Evolutionary conservation across 1,140 invertebrate genomes (phyloP).

Genomic region (Apis florea): DNA sequence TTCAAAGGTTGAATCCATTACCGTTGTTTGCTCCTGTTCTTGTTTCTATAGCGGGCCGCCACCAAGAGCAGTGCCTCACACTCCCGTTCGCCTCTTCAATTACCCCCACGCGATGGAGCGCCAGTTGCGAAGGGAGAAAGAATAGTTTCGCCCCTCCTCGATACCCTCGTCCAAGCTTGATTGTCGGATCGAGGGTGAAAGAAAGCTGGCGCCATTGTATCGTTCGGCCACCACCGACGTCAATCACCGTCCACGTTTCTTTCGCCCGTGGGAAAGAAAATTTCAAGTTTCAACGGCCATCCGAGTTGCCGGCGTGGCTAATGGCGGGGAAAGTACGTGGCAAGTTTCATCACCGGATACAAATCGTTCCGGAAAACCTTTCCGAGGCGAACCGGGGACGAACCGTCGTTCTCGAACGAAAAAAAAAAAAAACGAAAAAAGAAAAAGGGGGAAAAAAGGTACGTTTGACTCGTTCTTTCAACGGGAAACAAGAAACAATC

Average conservation of each 20-base stretch:
- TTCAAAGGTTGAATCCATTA: conserved; percentile 52
- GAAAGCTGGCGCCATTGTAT: conserved; percentile 23
- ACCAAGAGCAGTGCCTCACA: background rate
- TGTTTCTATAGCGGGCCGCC: conserved; percentile 24
- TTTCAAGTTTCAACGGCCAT: conserved; percentile 49
- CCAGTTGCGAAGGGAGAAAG: background rate
- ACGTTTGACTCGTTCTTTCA: too few species aligned
- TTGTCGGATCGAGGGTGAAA: conserved; percentile 16
- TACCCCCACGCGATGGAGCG: background rate
- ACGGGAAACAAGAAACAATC: too few species aligned
- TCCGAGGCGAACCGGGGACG: too few species aligned
- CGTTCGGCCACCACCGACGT: background rate
- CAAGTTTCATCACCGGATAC: conserved; percentile 37
- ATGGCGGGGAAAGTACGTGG: conserved; percentile 44
- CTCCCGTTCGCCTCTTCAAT: conserved; percentile 37
- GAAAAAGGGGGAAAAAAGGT: too few species aligned
- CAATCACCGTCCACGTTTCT: conserved; percentile 12
- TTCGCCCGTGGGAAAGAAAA: conserved; percentile 50
- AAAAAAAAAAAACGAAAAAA: too few species aligned
- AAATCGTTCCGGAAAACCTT: conserved; percentile 24
- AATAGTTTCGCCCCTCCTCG: conserved; percentile 23
- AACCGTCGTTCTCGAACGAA: background rate
- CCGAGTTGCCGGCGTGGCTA: conserved; percentile 44
- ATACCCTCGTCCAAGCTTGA: conserved; percentile 5
- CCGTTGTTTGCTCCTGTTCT: conserved; percentile 42